These are phyloP conservation scores for Hippocampus abdominalis DNA, from an alignment of 2,113 vertebrate species.

Conservation along the genomic window DNA sequence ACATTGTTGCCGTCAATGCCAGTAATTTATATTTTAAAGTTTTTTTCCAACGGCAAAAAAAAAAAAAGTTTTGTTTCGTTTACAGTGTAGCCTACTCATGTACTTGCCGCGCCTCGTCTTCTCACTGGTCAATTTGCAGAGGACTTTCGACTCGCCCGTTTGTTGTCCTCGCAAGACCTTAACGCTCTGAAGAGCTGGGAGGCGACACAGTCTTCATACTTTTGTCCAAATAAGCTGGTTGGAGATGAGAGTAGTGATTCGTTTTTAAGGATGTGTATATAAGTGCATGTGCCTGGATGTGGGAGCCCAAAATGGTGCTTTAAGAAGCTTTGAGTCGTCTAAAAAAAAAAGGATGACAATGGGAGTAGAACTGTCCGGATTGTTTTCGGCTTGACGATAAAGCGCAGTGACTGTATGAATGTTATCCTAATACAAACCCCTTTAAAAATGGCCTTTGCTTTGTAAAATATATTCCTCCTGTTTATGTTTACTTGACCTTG, in stretches of 20 bases:
- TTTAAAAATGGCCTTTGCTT: slow-evolving; percentile 16
- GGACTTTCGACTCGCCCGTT: too few relatives aligned
- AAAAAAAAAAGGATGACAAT: background rate
- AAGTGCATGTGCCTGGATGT: slow-evolving; percentile 11
- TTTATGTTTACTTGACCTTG: slow-evolving; percentile 35
- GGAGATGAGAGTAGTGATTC: too few relatives aligned
- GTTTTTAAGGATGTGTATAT: slow-evolving; percentile 9
- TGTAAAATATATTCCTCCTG: slow-evolving; percentile 40
- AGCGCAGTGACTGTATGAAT: slow-evolving; percentile 28
- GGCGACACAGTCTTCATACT: too few relatives aligned
- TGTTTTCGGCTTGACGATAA: slow-evolving; percentile 23
- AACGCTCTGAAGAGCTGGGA: too few relatives aligned
- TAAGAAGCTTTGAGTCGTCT: slow-evolving; percentile 2
- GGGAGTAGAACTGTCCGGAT: slow-evolving; percentile 14
- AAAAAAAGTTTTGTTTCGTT: too few relatives aligned
- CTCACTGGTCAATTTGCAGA: too few relatives aligned
- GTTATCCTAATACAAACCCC: slow-evolving; percentile 6
- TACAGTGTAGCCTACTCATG: background rate
- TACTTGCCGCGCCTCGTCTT: too few relatives aligned
- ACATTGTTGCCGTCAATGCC: background rate
- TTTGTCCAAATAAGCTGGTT: too few relatives aligned
- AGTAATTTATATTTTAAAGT: too few relatives aligned
- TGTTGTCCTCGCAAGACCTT: too few relatives aligned
- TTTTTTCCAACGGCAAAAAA: too few relatives aligned
- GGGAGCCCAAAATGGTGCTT: background rate